Evolutionary conservation across 2,113 vertebrate species (phyloP).

Genomic region (Amphiprion percula): DNA sequence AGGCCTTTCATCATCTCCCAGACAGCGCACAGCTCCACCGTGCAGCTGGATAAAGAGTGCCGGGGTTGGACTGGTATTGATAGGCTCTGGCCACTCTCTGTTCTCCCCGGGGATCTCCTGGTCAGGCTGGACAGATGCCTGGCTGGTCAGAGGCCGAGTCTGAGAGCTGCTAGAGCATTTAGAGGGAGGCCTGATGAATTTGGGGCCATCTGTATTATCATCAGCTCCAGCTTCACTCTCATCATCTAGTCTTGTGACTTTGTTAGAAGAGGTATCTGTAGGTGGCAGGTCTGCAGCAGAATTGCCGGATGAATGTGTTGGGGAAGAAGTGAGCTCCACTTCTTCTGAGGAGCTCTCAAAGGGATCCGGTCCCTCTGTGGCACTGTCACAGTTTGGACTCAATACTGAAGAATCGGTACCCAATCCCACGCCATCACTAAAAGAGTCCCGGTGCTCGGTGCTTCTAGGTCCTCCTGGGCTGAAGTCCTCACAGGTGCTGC

Average conservation of each 20-base stretch:
- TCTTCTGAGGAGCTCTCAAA: slow-evolving; percentile 89
- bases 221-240: neutral
- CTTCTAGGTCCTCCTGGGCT: slow-evolving; percentile 69
- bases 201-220: slow-evolving; percentile 3
- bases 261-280: slow-evolving; percentile 38
- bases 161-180: slow-evolving; percentile 69
- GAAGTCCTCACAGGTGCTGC: slow-evolving; percentile 83
- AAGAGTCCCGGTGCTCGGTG: slow-evolving; percentile 75
- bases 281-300: slow-evolving; percentile 39
- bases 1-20: slow-evolving; percentile 90
- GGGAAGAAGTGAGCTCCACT: slow-evolving; percentile 77
- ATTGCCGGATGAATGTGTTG: slow-evolving; percentile 41
- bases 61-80: slow-evolving; percentile 62
- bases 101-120: slow-evolving; percentile 40
- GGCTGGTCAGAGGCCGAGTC: slow-evolving; percentile 69
- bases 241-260: slow-evolving; percentile 4
- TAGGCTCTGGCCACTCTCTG: slow-evolving; percentile 49
- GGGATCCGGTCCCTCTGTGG: slow-evolving; percentile 85
- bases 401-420: slow-evolving; percentile 84
- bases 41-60: slow-evolving; percentile 91
- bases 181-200: slow-evolving; percentile 36
- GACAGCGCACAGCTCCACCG: slow-evolving; percentile 89
- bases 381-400: slow-evolving; percentile 87
- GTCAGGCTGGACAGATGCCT: slow-evolving; percentile 52
- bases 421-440: slow-evolving; percentile 69